Base-by-base conservation (phyloP, 1,140 invertebrate species). In the Trachymyrmex cornetzi region DNA sequence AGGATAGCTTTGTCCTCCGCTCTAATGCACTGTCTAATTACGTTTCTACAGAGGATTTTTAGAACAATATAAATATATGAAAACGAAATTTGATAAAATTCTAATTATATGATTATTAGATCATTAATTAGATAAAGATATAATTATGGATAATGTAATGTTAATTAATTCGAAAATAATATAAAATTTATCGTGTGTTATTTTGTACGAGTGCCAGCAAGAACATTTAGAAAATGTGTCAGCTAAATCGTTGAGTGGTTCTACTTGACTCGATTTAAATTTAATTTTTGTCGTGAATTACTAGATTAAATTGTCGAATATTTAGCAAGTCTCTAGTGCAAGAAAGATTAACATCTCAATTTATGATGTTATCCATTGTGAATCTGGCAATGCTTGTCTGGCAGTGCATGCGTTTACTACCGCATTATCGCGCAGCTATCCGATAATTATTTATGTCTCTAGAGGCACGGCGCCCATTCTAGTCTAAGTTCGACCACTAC, bases 361-460 rank as follows among this genome's bases (percentile, higher is more conserved):
- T 74, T 19, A 34, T 12, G 27, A 50, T 50, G 55, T 19, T 9
- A 22, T 27, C 14, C 24, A 74, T 84, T 61, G 24, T 24, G 55
- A 61, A 84, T 84, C 69, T 48, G 55, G 19, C 55, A 50, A 61
- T 38, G 48, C 50, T 57, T 38, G 30, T 50, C 67, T 48, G 67
- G 24, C 24, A 19, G 14, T 75, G 38, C 67, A 74, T 48, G 67
- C 67, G 67, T 82, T 74, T 61, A 61, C 50, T 14, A 57, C n/a
- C 27, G 34, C 75, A 63, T 69, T 74, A 69, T 22, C 59, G 50
- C 27, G 34, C 30, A 16, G 66, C 50, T 79, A 90, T 87, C 57
- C 72, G 48, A 90, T 89, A 89, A 90, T 89, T 90, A 90, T 87
- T 90, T 90, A 89, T 67, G 57, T 85, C 88, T 89, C 72, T 24